Evolutionary conservation across 2,888 invertebrate genomes (phyloP).

Genomic region (Zootermopsis nevadensis): DNA sequence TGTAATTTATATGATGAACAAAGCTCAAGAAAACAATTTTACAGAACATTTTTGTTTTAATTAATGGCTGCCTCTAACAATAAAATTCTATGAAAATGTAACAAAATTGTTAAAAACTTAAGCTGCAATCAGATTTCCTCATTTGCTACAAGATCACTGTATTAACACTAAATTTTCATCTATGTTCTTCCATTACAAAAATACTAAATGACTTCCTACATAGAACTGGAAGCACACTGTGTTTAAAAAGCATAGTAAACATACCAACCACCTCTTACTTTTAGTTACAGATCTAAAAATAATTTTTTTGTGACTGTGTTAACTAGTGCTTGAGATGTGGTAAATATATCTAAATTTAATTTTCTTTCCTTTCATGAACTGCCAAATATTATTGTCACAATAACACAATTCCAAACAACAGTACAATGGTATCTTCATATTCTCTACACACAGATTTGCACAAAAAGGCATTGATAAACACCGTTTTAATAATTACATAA

Average conservation of each 20-base stretch:
- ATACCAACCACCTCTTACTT: neutral
- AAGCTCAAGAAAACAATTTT: too few species aligned
- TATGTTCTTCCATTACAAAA: slow-evolving; percentile 21
- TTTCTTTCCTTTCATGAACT: neutral
- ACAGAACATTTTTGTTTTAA: too few species aligned
- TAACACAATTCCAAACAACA: neutral
- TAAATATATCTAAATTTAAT: slow-evolving; percentile 12
- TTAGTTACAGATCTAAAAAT: slow-evolving; percentile 15
- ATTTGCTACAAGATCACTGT: neutral
- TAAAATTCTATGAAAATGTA: too few species aligned
- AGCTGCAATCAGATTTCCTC: neutral
- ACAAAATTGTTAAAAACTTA: too few species aligned
- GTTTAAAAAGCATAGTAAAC: slow-evolving; percentile 19
- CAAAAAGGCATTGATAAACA: slow-evolving; percentile 6
- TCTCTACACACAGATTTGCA: slow-evolving; percentile 15
- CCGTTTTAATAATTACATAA: neutral
- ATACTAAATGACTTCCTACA: slow-evolving; percentile 40
- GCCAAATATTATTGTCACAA: slow-evolving; percentile 39
- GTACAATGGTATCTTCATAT: neutral
- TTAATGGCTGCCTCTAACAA: too few species aligned
- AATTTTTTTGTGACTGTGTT: slow-evolving; percentile 21
- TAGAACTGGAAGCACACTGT: slow-evolving; percentile 38
- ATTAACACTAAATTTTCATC: neutral
- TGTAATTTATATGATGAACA: too few species aligned
- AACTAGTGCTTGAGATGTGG: slow-evolving; percentile 11